These are phyloP conservation scores for Sinocyclocheilus anophthalmus DNA, from an alignment of 2,113 vertebrate species.

Conservation along the genomic window DNA sequence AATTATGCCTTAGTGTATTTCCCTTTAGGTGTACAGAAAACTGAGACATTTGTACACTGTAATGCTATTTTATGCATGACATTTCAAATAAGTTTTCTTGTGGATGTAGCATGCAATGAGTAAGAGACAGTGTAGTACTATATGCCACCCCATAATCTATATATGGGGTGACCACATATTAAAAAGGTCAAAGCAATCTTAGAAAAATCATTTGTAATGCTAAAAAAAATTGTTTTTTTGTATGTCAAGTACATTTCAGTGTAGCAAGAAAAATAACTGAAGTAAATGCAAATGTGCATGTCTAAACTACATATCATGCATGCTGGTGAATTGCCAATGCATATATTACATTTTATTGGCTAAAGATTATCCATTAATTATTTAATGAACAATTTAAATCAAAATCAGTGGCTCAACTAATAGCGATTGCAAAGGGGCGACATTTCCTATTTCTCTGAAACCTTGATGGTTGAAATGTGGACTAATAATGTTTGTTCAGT, in stretches of 20 bases:
- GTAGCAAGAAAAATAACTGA: no score
- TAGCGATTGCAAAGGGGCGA: background rate
- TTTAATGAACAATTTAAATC: background rate
- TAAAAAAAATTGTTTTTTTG: no score
- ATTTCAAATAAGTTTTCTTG: no score
- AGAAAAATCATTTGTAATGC: no score
- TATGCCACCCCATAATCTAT: background rate
- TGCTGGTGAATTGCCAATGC: background rate
- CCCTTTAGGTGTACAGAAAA: background rate
- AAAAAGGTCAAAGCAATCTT: no score
- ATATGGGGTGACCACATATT: no score
- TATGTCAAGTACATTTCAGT: no score
- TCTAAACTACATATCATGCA: background rate
- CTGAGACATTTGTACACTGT: no score
- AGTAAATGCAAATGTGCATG: background rate
- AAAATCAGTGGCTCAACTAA: background rate
- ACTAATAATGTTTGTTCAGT: no score
- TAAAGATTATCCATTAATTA: background rate
- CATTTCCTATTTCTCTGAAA: background rate
- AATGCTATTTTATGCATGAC: background rate
- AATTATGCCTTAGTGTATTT: background rate
- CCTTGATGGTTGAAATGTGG: no score
- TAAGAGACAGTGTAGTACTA: no score
- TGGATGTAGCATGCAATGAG: no score
- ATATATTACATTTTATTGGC: background rate